These are phyloP conservation scores for Tetranychus truncatus DNA, from an alignment of 2,888 invertebrate genomes.

Conservation along the genomic window DNA sequence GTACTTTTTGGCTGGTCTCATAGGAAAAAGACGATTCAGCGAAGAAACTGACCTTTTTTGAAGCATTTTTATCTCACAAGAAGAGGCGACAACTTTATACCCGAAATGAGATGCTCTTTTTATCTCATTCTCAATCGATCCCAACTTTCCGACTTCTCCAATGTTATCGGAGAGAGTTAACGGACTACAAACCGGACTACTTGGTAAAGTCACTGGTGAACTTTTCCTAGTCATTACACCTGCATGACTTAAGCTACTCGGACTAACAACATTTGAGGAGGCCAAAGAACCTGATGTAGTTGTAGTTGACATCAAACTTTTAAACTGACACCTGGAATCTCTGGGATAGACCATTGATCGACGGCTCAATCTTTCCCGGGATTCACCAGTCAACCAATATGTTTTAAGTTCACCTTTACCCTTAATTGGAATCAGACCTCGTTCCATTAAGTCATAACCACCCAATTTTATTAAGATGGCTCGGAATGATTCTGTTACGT, in stretches of 20 bases:
- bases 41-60: neutral
- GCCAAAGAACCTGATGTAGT: neutral
- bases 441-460: constrained; percentile 33
- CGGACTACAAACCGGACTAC: neutral
- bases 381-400: constrained; percentile 30
- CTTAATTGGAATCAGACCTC: constrained; percentile 35
- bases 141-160: no score
- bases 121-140: no score
- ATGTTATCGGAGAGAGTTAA: neutral
- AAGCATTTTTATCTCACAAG: neutral
- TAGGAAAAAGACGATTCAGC: neutral
- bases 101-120: neutral
- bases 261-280: neutral
- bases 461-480: constrained; percentile 33
- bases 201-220: neutral
- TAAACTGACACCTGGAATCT: neutral
- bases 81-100: neutral
- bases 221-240: neutral
- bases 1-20: neutral
- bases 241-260: neutral
- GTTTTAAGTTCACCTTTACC: constrained; percentile 25
- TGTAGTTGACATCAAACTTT: neutral
- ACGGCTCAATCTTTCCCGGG: constrained; percentile 33
- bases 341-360: neutral
- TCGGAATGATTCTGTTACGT: constrained; percentile 32